Evolutionary conservation across 2,797 vertebrate species (phyloP), one percentile per base, ranked within the genome.

Genomic region (Channa striata): DNA sequence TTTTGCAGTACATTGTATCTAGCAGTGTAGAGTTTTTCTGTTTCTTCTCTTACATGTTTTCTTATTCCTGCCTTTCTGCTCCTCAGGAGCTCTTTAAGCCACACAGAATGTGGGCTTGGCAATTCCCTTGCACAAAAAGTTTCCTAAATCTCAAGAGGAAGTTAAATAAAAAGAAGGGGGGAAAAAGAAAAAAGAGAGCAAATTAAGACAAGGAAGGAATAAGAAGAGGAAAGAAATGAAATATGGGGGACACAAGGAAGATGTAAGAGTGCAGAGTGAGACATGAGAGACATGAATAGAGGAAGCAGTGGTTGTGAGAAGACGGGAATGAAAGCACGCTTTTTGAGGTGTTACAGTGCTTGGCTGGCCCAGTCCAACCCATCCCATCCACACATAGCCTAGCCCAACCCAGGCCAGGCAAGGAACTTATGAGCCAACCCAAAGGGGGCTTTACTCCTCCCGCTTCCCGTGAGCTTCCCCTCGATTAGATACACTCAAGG

Each of bases 401-500:
- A 53, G 37, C 74, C 80, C 81, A 69, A 48, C 30, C 64, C 67
- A 52, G 62, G 59, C 74, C 72, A 56, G 82, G 74, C 68, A 70
- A 74, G 72, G 71, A 82, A 78, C 70, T 61, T 68, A 61, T 67
- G 65, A 85, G 74, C 72, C 78, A 92, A 77, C 78, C 86, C 79
- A 83, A 91, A 89, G 72, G 86, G 82, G 82, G 84, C 78, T 86
- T 80, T 77, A 74, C 87, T 89, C 72, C 56, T 84, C 69, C 72
- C 44, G 71, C 83, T 85, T 91, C 88, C 81, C 83, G 66, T 81
- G 82, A 87, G 90, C 87, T 86, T 81, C 87, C 84, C 85, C 84
- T 84, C 90, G 86, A 93, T 93, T 92, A 92, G 91, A 92, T 89
- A 92, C 90, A 92, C 89, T 93, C 91, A 93, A 94, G 91, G 92